Evolutionary conservation across 2,113 vertebrate genomes (phyloP).

Genomic region (Lophius piscatorius): DNA sequence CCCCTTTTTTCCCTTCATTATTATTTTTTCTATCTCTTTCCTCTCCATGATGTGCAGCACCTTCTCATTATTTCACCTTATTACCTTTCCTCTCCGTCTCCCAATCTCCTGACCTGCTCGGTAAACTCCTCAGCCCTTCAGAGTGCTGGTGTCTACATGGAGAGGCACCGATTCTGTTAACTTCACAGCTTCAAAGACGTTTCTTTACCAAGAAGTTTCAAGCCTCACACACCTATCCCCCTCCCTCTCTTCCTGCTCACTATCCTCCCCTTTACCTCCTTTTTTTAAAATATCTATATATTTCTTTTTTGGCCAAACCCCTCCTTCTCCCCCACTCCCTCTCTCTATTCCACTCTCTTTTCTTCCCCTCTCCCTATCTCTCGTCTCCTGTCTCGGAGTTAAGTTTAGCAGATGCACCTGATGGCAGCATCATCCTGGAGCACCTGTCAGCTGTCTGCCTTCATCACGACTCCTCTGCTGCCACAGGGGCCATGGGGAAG

Average conservation of each 20-base stretch:
- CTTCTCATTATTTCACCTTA: conserved; percentile 57
- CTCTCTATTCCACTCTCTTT: not conserved
- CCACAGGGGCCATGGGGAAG: conserved; percentile 75
- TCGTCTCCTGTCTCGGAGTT: conserved; percentile 56
- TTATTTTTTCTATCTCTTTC: conserved; percentile 29
- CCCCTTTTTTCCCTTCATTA: conserved; percentile 38
- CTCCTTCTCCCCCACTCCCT: no score
- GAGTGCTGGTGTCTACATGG: conserved; percentile 45
- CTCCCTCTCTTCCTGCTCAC: not conserved
- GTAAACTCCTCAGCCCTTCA: conserved; percentile 56
- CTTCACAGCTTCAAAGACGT: conserved; percentile 51
- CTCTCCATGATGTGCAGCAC: conserved; percentile 37
- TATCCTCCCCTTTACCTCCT: conserved; percentile 21
- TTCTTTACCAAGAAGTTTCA: conserved; percentile 44
- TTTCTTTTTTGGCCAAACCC: conserved; percentile 36
- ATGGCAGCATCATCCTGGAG: conserved; percentile 77
- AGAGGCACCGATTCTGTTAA: conserved; percentile 48
- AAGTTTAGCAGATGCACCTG: conserved; percentile 79
- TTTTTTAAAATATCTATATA: not conserved
- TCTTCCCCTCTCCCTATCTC: not conserved
- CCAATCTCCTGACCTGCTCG: conserved; percentile 56
- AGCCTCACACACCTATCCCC: conserved; percentile 6
- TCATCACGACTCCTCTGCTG: conserved; percentile 76
- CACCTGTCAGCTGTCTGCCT: conserved; percentile 83
- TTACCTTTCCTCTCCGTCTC: conserved; percentile 33